Evolutionary conservation across 1,140 invertebrate species (phyloP).

Genomic region (Zophobas morio): DNA sequence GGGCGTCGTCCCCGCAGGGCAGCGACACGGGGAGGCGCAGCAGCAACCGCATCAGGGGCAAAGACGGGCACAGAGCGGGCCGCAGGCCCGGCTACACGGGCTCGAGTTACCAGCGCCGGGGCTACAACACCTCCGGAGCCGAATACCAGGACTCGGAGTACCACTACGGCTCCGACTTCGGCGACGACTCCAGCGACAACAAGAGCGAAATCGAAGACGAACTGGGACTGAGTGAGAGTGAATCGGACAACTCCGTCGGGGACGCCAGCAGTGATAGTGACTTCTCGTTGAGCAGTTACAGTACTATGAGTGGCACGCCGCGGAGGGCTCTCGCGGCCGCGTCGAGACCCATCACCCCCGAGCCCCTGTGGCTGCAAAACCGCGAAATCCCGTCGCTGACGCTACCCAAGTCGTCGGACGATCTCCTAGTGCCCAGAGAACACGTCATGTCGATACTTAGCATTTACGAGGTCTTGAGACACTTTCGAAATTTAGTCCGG

Average conservation of each 20-base stretch:
- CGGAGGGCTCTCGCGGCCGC: slow-evolving; percentile 70
- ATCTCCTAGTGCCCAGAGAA: slow-evolving; percentile 86
- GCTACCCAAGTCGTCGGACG: slow-evolving; percentile 91
- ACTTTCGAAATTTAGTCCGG: slow-evolving; percentile 90
- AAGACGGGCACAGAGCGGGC: slow-evolving; percentile 71
- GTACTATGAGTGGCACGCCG: slow-evolving; percentile 78
- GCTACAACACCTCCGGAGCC: slow-evolving; percentile 81
- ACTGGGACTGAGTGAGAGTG: slow-evolving; percentile 75
- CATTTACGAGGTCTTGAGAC: slow-evolving; percentile 94
- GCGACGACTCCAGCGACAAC: slow-evolving; percentile 84
- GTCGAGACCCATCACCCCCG: slow-evolving; percentile 83
- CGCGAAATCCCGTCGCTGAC: slow-evolving; percentile 82
- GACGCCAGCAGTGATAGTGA: slow-evolving; percentile 86
- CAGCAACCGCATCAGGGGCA: slow-evolving; percentile 71
- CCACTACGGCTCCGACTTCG: slow-evolving; percentile 92
- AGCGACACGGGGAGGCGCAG: slow-evolving; percentile 79
- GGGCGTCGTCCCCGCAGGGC: slow-evolving; percentile 81
- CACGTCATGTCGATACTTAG: slow-evolving; percentile 85
- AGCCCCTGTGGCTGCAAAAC: slow-evolving; percentile 89
- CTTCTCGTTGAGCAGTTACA: slow-evolving; percentile 85
- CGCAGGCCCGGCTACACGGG: slow-evolving; percentile 76
- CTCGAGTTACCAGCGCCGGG: slow-evolving; percentile 74
- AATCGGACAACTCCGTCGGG: slow-evolving; percentile 76
- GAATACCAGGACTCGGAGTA: slow-evolving; percentile 89
- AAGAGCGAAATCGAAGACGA: slow-evolving; percentile 85